Evolutionary conservation across 2,888 invertebrate species (phyloP).

Genomic region (Cylloceria caligata): DNA sequence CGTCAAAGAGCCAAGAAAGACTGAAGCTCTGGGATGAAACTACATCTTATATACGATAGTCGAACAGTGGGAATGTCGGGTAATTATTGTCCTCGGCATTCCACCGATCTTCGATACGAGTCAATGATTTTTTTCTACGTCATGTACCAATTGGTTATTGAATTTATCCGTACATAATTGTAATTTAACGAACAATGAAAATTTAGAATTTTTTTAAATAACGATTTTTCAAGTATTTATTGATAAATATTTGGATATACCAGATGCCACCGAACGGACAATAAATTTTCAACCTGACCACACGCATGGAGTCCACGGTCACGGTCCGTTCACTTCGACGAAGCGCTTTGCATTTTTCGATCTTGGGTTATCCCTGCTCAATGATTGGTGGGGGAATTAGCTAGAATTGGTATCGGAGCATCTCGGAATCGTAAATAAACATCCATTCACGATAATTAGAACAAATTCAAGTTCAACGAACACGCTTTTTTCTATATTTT

Average conservation of each 20-base stretch:
- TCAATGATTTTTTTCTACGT: conserved; percentile 33
- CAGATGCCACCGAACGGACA: conserved; percentile 35
- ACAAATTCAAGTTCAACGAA: conserved; percentile 16
- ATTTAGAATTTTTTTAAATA: neutral
- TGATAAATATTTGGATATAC: neutral
- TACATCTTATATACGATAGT: conserved; percentile 81
- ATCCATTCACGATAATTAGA: conserved; percentile 14
- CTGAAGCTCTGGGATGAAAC: conserved; percentile 76
- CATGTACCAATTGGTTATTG: conserved; percentile 7
- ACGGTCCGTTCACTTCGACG: conserved; percentile 76
- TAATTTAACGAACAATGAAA: neutral
- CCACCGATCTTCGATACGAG: conserved; percentile 9
- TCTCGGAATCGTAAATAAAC: conserved; percentile 37
- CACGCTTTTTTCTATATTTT: neutral
- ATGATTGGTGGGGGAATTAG: conserved; percentile 67
- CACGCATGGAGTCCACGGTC: conserved; percentile 72
- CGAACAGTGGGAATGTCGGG: conserved; percentile 69
- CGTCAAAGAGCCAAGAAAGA: conserved; percentile 77
- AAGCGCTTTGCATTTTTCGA: conserved; percentile 75
- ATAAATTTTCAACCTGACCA: conserved; percentile 55
- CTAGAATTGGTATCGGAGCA: conserved; percentile 19
- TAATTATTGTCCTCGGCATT: conserved; percentile 74
- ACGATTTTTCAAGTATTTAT: neutral
- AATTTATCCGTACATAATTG: conserved; percentile 39
- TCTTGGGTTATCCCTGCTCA: conserved; percentile 70